Percentiles rank a stretch among this genome's conserved stretches.
Conservation (phyloP, 2,797 vertebrate genomes). For the Neosilurus mollespiculum region DNA sequence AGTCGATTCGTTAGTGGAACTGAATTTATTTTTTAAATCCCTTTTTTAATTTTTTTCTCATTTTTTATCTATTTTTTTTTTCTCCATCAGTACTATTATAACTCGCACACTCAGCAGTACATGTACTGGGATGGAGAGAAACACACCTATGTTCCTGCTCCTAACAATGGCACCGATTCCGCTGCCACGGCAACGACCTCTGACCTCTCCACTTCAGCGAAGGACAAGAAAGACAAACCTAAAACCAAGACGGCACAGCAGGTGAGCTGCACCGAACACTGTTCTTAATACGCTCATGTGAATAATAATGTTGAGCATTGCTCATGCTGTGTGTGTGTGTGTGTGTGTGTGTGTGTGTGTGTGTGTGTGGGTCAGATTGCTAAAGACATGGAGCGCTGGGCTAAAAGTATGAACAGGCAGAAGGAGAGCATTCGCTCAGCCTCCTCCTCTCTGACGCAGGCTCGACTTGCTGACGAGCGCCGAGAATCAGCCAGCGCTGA, state of each 20-base stretch:
- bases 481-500: constrained; percentile 87
- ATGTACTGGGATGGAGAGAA: constrained; percentile 91
- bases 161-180: constrained; percentile 69
- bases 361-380: constrained; percentile 76
- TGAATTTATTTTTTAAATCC: not conserved
- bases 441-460: constrained; percentile 64
- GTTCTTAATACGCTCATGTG: no score
- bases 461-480: constrained; percentile 72
- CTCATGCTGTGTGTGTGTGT: not conserved
- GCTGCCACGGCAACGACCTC: constrained; percentile 37
- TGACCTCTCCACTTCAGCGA: constrained; percentile 62
- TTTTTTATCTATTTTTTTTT: not conserved
- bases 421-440: constrained; percentile 88
- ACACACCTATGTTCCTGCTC: constrained; percentile 79
- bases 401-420: constrained; percentile 88
- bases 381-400: constrained; percentile 94
- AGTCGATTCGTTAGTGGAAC: not conserved
- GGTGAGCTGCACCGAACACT: constrained; percentile 62
- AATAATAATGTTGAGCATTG: no score
- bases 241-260: constrained; percentile 91
- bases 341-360: not conserved
- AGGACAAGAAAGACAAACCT: constrained; percentile 90
- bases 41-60: not conserved
- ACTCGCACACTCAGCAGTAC: constrained; percentile 84
- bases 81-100: constrained; percentile 83